Conservation (phyloP, 1,140 invertebrate species). For the Papilio polytes region DNA sequence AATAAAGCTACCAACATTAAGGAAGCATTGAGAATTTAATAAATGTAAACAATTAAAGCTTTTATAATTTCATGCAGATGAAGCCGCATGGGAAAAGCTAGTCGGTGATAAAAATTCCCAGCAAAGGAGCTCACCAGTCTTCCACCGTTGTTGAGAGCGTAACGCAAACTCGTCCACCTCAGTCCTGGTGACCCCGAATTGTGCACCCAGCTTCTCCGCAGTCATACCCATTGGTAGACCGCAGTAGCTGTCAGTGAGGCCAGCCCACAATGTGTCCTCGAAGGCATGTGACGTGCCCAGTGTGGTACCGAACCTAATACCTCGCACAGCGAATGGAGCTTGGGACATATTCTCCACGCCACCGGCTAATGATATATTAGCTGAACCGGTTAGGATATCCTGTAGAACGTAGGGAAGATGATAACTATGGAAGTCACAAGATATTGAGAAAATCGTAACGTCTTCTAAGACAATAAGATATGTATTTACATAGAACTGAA, state of each 20-base stretch:
- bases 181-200: conserved; percentile 94
- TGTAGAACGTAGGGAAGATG: conserved; percentile 61
- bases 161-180: conserved; percentile 96
- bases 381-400: conserved; percentile 95
- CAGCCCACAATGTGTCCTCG: conserved; percentile 96
- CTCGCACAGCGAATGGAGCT: conserved; percentile 94
- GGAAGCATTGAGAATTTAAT: too few relatives aligned
- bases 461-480: too few relatives aligned
- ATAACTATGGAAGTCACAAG: too few relatives aligned
- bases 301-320: conserved; percentile 95
- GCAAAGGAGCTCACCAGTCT: conserved; percentile 85
- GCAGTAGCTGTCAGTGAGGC: conserved; percentile 95
- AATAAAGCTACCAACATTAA: too few relatives aligned
- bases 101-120: too few relatives aligned
- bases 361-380: conserved; percentile 95
- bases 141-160: conserved; percentile 93
- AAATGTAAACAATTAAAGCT: too few relatives aligned
- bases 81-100: neutral
- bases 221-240: conserved; percentile 98
- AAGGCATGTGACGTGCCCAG: conserved; percentile 92
- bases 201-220: conserved; percentile 97
- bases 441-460: too few relatives aligned
- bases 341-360: conserved; percentile 98
- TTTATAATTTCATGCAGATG: too few relatives aligned
- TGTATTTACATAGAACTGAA: too few relatives aligned